These are phyloP conservation scores for Eristalis intricaria DNA, from an alignment of 2,888 invertebrate genomes.

Conservation along the genomic window DNA sequence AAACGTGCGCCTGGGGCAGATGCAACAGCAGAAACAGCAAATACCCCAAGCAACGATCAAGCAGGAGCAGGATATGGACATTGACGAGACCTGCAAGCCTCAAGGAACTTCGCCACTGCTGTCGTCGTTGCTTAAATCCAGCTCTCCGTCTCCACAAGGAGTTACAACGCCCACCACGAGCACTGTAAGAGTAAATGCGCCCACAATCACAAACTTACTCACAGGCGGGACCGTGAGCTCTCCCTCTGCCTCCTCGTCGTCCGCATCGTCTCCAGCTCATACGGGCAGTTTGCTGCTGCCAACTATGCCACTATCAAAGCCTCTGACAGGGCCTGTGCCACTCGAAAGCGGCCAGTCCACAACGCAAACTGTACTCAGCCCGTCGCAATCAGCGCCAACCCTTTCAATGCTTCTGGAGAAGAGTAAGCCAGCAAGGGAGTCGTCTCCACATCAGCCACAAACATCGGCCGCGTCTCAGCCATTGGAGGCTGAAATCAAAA, in stretches of 20 bases:
- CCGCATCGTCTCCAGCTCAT: conserved; percentile 73
- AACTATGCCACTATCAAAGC: conserved; percentile 59
- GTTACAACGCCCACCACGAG: conserved; percentile 76
- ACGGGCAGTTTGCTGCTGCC: conserved; percentile 75
- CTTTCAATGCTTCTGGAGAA: conserved; percentile 88
- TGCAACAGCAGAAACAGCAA: conserved; percentile 38
- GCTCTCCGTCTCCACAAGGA: conserved; percentile 82
- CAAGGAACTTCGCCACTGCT: conserved; percentile 88
- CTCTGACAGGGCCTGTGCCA: conserved; percentile 78
- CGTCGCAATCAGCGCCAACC: conserved; percentile 88
- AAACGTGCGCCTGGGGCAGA: conserved; percentile 83
- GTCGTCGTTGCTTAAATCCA: conserved; percentile 90
- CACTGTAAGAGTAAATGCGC: conserved; percentile 77
- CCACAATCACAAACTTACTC: conserved; percentile 81
- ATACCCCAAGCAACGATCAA: conserved; percentile 20
- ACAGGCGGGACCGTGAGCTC: conserved; percentile 77
- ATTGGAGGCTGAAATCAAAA: conserved; percentile 23
- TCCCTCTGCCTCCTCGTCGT: conserved; percentile 75
- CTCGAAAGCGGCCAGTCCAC: conserved; percentile 42
- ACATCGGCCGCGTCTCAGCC: not conserved
- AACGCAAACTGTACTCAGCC: conserved; percentile 82
- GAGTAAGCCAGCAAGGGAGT: conserved; percentile 76
- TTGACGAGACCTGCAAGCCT: conserved; percentile 73
- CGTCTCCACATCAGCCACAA: conserved; percentile 5
- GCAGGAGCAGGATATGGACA: conserved; percentile 74